Evolutionary conservation across 2,113 vertebrate species (phyloP).

Genomic region (Pterocles burchelli): DNA sequence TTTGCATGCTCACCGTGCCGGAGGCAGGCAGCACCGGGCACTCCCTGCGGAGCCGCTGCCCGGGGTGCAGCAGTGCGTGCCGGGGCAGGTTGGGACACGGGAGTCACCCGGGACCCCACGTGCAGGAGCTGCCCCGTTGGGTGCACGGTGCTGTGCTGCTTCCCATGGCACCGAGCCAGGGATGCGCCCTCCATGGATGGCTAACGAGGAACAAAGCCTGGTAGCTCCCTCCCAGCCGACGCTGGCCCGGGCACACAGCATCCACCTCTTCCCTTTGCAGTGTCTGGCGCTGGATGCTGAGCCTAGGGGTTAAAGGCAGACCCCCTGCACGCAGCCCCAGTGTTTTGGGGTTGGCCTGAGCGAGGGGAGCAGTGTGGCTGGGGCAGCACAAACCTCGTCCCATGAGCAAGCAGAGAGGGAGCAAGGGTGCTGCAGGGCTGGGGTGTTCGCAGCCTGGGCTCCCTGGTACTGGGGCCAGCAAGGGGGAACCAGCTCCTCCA

Average conservation of each 20-base stretch:
- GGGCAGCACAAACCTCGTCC: background rate
- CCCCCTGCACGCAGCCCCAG: fast-evolving
- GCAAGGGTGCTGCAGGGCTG: no score
- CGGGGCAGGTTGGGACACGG: no score
- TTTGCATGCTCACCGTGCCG: no score
- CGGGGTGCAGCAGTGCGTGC: fast-evolving
- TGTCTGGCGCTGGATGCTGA: background rate
- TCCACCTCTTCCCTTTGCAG: background rate
- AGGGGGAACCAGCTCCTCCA: fast-evolving
- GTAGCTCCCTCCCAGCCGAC: no score
- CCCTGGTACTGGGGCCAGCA: fast-evolving
- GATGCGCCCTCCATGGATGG: background rate
- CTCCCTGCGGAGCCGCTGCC: background rate
- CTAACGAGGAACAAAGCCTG: background rate
- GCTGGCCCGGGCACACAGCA: background rate
- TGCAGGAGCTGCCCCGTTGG: background rate
- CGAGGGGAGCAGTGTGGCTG: background rate
- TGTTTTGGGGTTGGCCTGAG: background rate
- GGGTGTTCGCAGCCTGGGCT: fast-evolving
- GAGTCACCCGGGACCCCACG: fast-evolving
- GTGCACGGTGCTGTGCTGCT: background rate
- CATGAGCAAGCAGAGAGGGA: background rate
- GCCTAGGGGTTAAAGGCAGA: background rate
- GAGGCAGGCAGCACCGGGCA: background rate
- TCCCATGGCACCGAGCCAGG: background rate